Evolutionary conservation across 2,797 vertebrate genomes (phyloP).

Genomic region (Apogon hyalosoma): DNA sequence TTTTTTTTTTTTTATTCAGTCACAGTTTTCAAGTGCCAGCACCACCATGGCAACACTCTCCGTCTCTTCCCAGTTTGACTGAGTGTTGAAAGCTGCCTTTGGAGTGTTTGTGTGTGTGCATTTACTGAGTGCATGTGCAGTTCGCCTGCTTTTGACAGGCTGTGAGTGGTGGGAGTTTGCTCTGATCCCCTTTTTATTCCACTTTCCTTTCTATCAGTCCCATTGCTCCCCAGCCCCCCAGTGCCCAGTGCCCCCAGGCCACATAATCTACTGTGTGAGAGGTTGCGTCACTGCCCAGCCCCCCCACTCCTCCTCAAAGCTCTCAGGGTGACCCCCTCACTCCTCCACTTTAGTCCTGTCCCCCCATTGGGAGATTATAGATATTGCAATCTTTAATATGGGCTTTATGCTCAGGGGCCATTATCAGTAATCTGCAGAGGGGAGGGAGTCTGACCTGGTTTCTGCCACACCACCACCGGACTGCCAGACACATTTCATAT

Average conservation of each 20-base stretch:
- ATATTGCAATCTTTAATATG: slow-evolving; percentile 87
- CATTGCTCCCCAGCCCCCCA: slow-evolving; percentile 61
- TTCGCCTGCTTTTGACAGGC: slow-evolving; percentile 73
- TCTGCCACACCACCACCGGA: slow-evolving; percentile 77
- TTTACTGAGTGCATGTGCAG: slow-evolving; percentile 48
- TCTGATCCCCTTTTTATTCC: slow-evolving; percentile 77
- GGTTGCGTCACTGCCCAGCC: slow-evolving; percentile 62
- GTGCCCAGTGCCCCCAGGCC: slow-evolving; percentile 64
- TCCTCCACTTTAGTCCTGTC: slow-evolving; percentile 79
- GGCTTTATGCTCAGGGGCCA: slow-evolving; percentile 84
- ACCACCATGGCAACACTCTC: slow-evolving; percentile 70
- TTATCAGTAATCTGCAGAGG: slow-evolving; percentile 85
- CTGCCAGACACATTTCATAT: slow-evolving; percentile 79
- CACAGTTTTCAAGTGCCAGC: slow-evolving; percentile 65
- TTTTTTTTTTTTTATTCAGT: slow-evolving; percentile 34
- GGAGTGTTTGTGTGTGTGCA: slow-evolving; percentile 38
- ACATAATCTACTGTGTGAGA: slow-evolving; percentile 80
- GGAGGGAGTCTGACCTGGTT: slow-evolving; percentile 83
- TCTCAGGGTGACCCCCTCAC: slow-evolving; percentile 80
- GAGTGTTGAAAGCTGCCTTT: slow-evolving; percentile 55
- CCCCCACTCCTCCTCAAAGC: slow-evolving; percentile 40
- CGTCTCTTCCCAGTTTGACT: slow-evolving; percentile 62
- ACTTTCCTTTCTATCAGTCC: slow-evolving; percentile 74
- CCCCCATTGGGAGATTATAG: slow-evolving; percentile 85
- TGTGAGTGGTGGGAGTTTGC: slow-evolving; percentile 72